Evolutionary conservation across 2,113 vertebrate species (phyloP).

Genomic region (Lagenorhynchus albirostris): DNA sequence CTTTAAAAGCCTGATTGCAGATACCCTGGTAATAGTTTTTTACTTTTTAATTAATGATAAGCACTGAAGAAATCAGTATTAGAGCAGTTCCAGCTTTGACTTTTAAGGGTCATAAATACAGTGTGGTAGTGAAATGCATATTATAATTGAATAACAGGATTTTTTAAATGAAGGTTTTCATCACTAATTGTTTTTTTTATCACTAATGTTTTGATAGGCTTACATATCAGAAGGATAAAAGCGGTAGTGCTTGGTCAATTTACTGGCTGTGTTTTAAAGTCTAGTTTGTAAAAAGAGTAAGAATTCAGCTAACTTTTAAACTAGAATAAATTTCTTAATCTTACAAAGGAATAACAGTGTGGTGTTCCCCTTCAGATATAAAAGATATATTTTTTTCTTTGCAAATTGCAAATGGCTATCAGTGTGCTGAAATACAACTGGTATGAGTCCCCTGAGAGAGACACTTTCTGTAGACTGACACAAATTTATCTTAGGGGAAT

Average conservation of each 20-base stretch:
- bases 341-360: background rate
- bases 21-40: conserved; percentile 36
- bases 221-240: conserved; percentile 30
- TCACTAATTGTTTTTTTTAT: conserved; percentile 47
- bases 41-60: conserved; percentile 62
- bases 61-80: conserved; percentile 12
- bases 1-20: conserved; percentile 52
- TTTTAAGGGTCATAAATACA: conserved; percentile 25
- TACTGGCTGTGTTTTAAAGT: conserved; percentile 40
- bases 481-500: background rate
- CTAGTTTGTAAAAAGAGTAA: conserved; percentile 13
- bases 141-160: conserved; percentile 60
- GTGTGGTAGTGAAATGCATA: conserved; percentile 11
- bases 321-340: background rate
- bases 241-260: background rate
- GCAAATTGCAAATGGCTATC: background rate
- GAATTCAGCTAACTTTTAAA: conserved; percentile 34
- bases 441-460: background rate
- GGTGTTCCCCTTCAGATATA: background rate
- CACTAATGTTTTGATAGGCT: conserved; percentile 41
- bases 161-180: conserved; percentile 33
- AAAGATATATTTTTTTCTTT: background rate
- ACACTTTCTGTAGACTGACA: background rate
- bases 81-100: background rate
- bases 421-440: background rate